Evolutionary conservation across 1,140 invertebrate species (phyloP).

Genomic region (Ceratina calcarata): DNA sequence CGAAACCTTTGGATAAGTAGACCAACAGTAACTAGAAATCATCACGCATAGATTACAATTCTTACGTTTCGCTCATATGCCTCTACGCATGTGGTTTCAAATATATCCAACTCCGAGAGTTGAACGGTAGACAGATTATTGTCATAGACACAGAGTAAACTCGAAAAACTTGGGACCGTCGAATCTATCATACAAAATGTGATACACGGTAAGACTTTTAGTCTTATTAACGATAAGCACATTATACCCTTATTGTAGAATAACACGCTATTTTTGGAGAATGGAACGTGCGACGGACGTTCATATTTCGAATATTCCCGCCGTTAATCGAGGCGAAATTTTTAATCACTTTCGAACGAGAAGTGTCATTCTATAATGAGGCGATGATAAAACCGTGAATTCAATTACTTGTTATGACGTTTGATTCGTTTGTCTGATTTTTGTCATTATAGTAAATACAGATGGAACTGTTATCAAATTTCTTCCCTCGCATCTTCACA

Average conservation of each 20-base stretch:
- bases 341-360: no score
- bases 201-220: constrained; percentile 56
- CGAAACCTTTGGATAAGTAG: background rate
- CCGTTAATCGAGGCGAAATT: no score
- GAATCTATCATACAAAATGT: constrained; percentile 49
- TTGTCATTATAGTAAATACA: constrained; percentile 63
- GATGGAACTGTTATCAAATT: constrained; percentile 42
- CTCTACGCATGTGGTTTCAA: constrained; percentile 19
- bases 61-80: no score
- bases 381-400: constrained; percentile 37
- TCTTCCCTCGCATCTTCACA: no score
- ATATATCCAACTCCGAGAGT: constrained; percentile 57
- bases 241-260: constrained; percentile 46
- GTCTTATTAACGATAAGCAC: constrained; percentile 42
- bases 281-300: background rate
- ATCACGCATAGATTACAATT: constrained; percentile 46
- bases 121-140: constrained; percentile 45
- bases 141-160: constrained; percentile 42
- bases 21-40: constrained; percentile 18
- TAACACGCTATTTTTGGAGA: constrained; percentile 43
- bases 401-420: constrained; percentile 46
- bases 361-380: constrained; percentile 65
- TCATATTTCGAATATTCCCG: background rate
- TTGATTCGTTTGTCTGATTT: constrained; percentile 62
- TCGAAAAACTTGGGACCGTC: constrained; percentile 41